Conservation (phyloP, 2,113 vertebrate species). For the Cranoglanis bouderius region DNA sequence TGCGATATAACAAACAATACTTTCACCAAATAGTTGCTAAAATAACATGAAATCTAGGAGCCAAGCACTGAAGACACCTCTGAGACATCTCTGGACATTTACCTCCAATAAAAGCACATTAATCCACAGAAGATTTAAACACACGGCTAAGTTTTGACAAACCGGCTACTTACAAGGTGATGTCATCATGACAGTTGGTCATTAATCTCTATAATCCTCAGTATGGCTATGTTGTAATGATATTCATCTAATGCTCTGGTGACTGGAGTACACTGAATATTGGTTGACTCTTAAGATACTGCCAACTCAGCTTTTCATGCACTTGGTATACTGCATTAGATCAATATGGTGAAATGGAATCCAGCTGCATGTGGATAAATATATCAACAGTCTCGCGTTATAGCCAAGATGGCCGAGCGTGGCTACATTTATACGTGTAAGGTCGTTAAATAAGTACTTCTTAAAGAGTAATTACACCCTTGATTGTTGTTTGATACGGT, state of each 20-base stretch:
- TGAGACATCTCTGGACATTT: not conserved
- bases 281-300: slow-evolving; percentile 28
- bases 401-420: slow-evolving; percentile 10
- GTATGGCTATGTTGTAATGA: slow-evolving; percentile 30
- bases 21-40: not conserved
- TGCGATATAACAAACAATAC: not conserved
- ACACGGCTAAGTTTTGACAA: not conserved
- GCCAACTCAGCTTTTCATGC: slow-evolving; percentile 34
- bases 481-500: not conserved
- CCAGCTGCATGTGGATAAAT: slow-evolving; percentile 40
- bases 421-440: not conserved
- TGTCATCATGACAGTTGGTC: slow-evolving; percentile 23
- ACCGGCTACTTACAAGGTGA: slow-evolving; percentile 25
- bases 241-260: slow-evolving; percentile 33
- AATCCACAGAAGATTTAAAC: not conserved
- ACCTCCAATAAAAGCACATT: not conserved
- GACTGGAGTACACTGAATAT: slow-evolving; percentile 2
- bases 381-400: not conserved
- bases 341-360: slow-evolving; percentile 41
- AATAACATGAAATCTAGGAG: not conserved
- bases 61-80: not conserved
- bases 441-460: not conserved
- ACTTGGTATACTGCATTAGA: slow-evolving; percentile 38
- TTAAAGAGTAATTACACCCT: slow-evolving; percentile 27
- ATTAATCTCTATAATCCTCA: slow-evolving; percentile 35